Conservation (phyloP, 2,113 vertebrate genomes). For the Chaetorhynchus papuensis region DNA sequence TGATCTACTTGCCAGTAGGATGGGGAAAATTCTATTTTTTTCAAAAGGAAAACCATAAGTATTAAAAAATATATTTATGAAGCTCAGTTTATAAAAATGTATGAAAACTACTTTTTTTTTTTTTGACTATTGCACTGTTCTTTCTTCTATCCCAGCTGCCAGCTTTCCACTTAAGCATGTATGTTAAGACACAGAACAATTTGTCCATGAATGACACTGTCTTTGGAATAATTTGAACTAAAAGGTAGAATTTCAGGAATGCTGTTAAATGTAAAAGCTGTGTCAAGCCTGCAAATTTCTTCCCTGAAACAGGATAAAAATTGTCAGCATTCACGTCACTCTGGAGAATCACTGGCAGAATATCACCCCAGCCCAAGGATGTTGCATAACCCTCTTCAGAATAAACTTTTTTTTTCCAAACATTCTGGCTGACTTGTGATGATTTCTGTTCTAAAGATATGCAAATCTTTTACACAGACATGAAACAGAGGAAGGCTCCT, state of each 20-base stretch:
- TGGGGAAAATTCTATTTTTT: not conserved
- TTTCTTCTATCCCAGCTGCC: not conserved
- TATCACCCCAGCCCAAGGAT: not conserved
- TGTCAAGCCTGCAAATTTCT: not conserved
- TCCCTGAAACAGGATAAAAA: not conserved
- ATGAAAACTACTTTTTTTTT: not conserved
- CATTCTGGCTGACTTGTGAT: not conserved
- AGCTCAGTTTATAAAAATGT: not conserved
- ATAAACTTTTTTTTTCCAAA: not conserved
- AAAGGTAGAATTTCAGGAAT: not conserved
- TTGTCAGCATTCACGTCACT: not conserved
- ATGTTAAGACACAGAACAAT: not conserved
- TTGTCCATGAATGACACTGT: not conserved
- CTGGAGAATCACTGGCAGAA: not conserved
- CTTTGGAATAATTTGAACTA: not conserved
- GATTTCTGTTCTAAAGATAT: not conserved
- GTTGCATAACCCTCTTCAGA: not conserved
- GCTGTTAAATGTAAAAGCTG: not conserved
- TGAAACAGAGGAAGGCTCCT: not conserved
- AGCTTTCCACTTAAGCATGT: not conserved
- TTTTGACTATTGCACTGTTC: not conserved
- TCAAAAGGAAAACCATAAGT: not conserved
- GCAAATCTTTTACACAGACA: not conserved
- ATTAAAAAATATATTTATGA: not conserved
- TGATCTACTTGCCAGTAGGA: not conserved